Evolutionary conservation across 2,888 invertebrate species (phyloP).

Genomic region (Pterobdella sp.): DNA sequence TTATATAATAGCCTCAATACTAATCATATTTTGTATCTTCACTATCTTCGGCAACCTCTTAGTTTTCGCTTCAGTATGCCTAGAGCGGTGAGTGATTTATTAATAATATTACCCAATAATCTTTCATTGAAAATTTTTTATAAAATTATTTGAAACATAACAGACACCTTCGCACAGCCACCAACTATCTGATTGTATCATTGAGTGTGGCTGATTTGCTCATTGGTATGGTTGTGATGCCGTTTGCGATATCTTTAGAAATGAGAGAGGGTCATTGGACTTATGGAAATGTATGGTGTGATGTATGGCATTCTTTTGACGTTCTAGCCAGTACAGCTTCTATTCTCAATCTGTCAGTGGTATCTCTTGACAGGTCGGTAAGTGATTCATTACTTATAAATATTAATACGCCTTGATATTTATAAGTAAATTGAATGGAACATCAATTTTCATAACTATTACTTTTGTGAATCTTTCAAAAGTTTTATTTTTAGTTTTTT

Average conservation of each 20-base stretch:
- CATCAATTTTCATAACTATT: too few relatives aligned
- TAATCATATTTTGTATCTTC: slow-evolving; percentile 80
- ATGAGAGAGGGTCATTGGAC: slow-evolving; percentile 61
- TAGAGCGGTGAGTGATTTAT: slow-evolving; percentile 46
- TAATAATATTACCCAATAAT: background rate
- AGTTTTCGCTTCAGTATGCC: slow-evolving; percentile 83
- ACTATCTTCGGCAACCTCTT: slow-evolving; percentile 90
- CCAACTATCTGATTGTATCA: slow-evolving; percentile 94
- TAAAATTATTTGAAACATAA: slow-evolving; percentile 53
- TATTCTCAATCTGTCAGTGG: slow-evolving; percentile 91
- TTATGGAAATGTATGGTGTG: slow-evolving; percentile 91
- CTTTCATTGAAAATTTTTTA: background rate
- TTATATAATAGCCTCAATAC: too few relatives aligned
- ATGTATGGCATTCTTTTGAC: slow-evolving; percentile 91
- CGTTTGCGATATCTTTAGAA: slow-evolving; percentile 60
- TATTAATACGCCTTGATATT: too few relatives aligned
- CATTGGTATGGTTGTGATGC: slow-evolving; percentile 94
- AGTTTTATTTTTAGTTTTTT: too few relatives aligned
- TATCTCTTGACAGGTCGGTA: slow-evolving; percentile 68
- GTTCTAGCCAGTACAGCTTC: slow-evolving; percentile 95
- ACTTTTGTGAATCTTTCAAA: too few relatives aligned
- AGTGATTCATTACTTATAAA: too few relatives aligned
- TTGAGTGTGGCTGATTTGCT: slow-evolving; percentile 91
- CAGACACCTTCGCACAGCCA: slow-evolving; percentile 78
- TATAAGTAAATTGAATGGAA: too few relatives aligned